phyloP scores from a whole-genome alignment of 1,140 invertebrate species.

The Asobara japonica region DNA sequence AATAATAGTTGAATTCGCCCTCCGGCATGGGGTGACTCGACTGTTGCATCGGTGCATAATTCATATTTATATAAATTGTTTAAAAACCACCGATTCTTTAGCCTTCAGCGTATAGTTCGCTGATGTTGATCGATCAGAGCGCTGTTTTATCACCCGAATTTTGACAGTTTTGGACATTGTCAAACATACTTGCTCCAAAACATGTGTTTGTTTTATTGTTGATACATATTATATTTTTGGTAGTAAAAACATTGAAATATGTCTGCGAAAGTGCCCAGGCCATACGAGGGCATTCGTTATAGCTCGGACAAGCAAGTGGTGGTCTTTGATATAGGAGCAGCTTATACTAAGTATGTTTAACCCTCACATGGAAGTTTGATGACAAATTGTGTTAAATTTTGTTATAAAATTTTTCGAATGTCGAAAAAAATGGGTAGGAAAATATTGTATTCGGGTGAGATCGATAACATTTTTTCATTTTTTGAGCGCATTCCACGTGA shows the following conservation, averaged over 20 bases:
- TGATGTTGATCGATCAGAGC: background rate
- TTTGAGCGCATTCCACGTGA: too few relatives aligned
- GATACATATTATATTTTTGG: background rate
- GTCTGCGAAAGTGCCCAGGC: constrained; percentile 67
- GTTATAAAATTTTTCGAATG: too few relatives aligned
- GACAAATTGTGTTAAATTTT: too few relatives aligned
- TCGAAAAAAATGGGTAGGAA: too few relatives aligned
- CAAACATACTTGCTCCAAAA: background rate
- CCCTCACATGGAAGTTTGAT: too few relatives aligned
- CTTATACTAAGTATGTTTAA: constrained; percentile 88
- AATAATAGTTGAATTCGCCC: constrained; percentile 60
- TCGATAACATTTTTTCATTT: too few relatives aligned
- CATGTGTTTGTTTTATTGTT: too few relatives aligned
- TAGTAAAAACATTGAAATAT: background rate
- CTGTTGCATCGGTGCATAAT: constrained; percentile 31
- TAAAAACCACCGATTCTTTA: background rate
- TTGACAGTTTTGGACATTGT: background rate
- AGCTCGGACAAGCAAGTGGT: constrained; percentile 88
- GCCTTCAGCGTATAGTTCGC: background rate
- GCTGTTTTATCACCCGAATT: background rate
- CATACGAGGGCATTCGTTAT: constrained; percentile 81
- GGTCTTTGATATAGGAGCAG: constrained; percentile 89
- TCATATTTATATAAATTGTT: constrained; percentile 19
- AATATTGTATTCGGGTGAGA: too few relatives aligned
- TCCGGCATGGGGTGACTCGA: constrained; percentile 30